Percentiles rank a stretch among this genome's conserved stretches.
These are phyloP conservation scores for Maniola hyperantus DNA, from an alignment of 2,888 invertebrate genomes.

Conservation along the genomic window DNA sequence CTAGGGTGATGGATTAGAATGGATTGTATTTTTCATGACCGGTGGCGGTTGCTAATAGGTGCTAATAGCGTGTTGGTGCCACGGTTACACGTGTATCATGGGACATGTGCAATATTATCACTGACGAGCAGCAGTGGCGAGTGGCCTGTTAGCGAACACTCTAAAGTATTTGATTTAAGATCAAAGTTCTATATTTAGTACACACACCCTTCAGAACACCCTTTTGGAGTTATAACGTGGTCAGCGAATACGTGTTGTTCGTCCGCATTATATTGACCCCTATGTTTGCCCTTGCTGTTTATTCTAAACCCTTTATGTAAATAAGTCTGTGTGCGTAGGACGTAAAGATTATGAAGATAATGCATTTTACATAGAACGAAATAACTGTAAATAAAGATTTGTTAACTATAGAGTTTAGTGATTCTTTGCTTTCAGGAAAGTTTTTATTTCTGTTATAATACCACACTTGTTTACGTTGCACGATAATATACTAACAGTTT, in stretches of 20 bases:
- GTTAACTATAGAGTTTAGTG: neutral
- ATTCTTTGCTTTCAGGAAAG: neutral
- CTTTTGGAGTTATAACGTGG: slow-evolving; percentile 25
- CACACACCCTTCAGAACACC: slow-evolving; percentile 37
- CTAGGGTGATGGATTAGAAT: neutral
- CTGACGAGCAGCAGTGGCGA: neutral
- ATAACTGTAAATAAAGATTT: neutral
- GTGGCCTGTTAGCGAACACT: neutral
- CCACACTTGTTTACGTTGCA: slow-evolving; percentile 1
- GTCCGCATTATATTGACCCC: slow-evolving; percentile 20
- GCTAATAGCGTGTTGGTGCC: too few relatives aligned
- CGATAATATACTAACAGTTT: slow-evolving; percentile 8
- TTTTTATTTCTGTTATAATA: neutral
- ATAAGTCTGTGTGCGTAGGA: slow-evolving; percentile 1
- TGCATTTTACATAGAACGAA: neutral
- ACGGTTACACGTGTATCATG: neutral
- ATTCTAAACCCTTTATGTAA: slow-evolving; percentile 19
- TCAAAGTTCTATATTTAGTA: slow-evolving; percentile 55
- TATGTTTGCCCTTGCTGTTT: slow-evolving; percentile 34
- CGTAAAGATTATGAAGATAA: neutral
- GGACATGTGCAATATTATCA: too few relatives aligned
- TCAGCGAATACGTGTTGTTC: slow-evolving; percentile 22
- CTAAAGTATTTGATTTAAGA: slow-evolving; percentile 40
- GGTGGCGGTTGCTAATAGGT: too few relatives aligned
- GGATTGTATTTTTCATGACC: neutral